phyloP scores from a whole-genome alignment of 2,797 vertebrate genomes.

The Sebastes hopkinsi region DNA sequence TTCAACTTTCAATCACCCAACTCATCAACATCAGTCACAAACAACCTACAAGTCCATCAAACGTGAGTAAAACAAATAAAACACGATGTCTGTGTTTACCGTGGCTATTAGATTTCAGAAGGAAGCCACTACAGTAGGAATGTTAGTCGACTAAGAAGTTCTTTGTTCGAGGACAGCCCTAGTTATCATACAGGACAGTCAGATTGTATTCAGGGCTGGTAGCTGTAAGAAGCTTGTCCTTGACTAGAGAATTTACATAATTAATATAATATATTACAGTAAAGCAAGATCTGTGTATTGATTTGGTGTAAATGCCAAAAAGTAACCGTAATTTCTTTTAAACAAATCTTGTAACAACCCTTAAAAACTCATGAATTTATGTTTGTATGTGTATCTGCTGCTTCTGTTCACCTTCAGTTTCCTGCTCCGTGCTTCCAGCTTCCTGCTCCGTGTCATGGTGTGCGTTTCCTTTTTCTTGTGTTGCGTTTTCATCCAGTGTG shows the following conservation, averaged over 20 bases:
- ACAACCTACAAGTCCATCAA: too few species aligned
- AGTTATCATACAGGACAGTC: background rate
- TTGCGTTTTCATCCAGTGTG: slow-evolving; percentile 79
- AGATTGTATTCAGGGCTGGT: background rate
- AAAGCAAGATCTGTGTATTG: too few species aligned
- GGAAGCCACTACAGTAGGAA: too few species aligned
- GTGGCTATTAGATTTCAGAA: too few species aligned
- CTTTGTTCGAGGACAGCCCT: too few species aligned
- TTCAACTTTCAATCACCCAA: too few species aligned
- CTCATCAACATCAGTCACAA: background rate
- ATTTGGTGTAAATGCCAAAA: background rate
- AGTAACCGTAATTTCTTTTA: background rate
- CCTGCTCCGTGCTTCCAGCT: background rate
- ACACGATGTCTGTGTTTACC: too few species aligned
- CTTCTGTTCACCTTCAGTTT: slow-evolving; percentile 50
- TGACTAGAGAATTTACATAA: background rate
- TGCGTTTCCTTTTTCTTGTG: background rate
- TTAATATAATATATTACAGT: background rate
- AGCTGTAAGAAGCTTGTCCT: too few species aligned
- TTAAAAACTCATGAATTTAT: background rate
- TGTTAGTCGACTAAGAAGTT: too few species aligned
- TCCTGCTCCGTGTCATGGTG: slow-evolving; percentile 1
- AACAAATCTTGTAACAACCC: background rate
- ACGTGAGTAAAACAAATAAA: too few species aligned
- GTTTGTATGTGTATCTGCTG: background rate